Evolutionary conservation across 2,797 vertebrate species (phyloP), one percentile per base, ranked within the genome.

Genomic region (Sciurus vulgaris): DNA sequence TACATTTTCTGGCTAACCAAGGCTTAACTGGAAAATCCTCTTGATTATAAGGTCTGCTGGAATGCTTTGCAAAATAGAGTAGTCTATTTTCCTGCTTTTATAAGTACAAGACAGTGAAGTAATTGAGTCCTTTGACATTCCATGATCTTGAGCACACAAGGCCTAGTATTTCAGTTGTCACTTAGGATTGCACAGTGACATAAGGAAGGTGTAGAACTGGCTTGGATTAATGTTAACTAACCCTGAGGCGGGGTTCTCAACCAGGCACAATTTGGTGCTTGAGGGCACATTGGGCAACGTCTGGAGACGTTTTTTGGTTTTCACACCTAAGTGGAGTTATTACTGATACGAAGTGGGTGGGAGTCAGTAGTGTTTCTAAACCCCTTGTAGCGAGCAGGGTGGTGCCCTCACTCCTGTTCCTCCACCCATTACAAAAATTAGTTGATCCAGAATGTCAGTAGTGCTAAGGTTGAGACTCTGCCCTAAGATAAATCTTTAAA

Each of bases 11-110:
- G 76, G n/a, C 41, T 74, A 89, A 73, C 33, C 11, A 24, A 95
- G 81, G 56, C 47, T 81, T 90, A 41, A 49, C 65, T 78, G 38
- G 86, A 91, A 95, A 87, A 94, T 76, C 67, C 47, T 89, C 92
- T 81, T 49, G 85, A 90, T 77, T 59, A 20, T 59, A 61, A 79
- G 76, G 9, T 63, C 73, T 22, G 51, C 59, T 61, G 83, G 89
- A 91, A 85, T 20, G 28, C 63, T 92, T 89, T 93, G 35, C 69
- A 74, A 87, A 87, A 63, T 30, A 76, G 44, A 84, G 41, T 10
- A 3, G 47, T 82, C 0, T 8, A 0, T 47, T 74, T 79, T 77
- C 56, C 54, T 90, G 51, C 61, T 82, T 84, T 92, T n/a, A 13
- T 59, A n/a, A 73, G 82, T 33, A 12, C 70, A 44, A 51, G 41